Evolutionary conservation across 2,797 vertebrate species (phyloP).

Genomic region (Acanthiza pusilla): DNA sequence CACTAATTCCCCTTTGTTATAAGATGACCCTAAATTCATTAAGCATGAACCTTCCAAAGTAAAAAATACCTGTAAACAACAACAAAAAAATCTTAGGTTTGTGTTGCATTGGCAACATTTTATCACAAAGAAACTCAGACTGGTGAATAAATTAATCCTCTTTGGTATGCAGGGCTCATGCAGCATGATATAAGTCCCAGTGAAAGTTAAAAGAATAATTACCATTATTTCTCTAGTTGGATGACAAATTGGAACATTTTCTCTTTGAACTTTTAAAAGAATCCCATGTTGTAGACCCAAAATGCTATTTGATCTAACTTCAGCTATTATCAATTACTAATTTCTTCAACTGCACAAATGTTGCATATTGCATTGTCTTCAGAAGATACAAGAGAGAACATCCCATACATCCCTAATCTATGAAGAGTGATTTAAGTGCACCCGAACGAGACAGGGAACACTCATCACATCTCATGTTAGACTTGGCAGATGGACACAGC

Average conservation of each 20-base stretch:
- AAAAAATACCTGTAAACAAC: background rate
- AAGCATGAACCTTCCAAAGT: background rate
- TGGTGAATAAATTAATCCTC: background rate
- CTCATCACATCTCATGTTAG: background rate
- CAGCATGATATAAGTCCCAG: conserved; percentile 42
- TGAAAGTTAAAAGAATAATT: conserved; percentile 68
- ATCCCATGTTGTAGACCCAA: conserved; percentile 32
- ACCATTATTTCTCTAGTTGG: conserved; percentile 42
- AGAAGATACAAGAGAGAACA: background rate
- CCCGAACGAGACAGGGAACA: background rate
- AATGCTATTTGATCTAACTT: conserved; percentile 54
- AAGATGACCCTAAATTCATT: conserved; percentile 27
- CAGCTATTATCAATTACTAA: conserved; percentile 53
- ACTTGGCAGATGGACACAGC: background rate
- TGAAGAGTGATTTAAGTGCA: background rate
- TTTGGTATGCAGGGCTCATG: conserved; percentile 49
- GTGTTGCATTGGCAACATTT: background rate
- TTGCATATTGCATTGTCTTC: background rate
- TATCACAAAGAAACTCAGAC: background rate
- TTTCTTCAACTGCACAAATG: conserved; percentile 25
- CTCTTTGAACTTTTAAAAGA: conserved; percentile 59
- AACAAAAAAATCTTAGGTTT: background rate
- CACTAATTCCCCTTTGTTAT: background rate
- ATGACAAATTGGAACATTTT: conserved; percentile 64
- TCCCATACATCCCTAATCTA: background rate